Conservation (phyloP, 2,797 vertebrate genomes). For the Ctenopoma kingsleyae region DNA sequence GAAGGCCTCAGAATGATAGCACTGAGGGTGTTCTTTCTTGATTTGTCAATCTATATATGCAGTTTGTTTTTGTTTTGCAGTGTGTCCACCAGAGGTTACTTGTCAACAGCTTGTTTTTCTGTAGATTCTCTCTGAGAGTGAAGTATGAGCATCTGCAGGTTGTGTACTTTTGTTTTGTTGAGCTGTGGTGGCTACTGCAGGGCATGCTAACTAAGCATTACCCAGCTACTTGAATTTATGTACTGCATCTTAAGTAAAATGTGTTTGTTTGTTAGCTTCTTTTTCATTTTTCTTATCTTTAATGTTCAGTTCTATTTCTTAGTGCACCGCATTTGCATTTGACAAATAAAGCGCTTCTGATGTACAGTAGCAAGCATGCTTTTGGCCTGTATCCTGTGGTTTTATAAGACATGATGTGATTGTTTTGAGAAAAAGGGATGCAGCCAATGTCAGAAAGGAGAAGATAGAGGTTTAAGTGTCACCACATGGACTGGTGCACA, state of each 20-base stretch:
- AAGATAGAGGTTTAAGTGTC: background rate
- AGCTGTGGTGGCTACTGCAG: background rate
- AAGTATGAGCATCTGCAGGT: background rate
- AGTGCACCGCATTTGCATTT: too few species aligned
- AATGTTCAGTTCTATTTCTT: too few species aligned
- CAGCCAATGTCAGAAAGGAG: background rate
- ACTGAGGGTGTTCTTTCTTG: background rate
- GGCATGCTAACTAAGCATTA: background rate
- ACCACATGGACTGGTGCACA: background rate
- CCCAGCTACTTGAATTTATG: too few species aligned
- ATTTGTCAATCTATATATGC: slow-evolving; percentile 15
- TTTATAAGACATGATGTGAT: background rate
- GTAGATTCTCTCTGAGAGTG: background rate
- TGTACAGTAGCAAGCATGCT: too few species aligned
- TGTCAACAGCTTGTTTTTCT: background rate
- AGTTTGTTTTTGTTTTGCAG: background rate
- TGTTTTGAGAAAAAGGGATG: background rate
- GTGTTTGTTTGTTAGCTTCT: too few species aligned
- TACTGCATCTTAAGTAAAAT: too few species aligned
- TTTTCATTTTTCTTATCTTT: too few species aligned
- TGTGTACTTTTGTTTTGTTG: background rate
- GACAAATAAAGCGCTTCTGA: too few species aligned
- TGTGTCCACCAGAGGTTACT: background rate
- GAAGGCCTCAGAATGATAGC: background rate
- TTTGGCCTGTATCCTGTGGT: too few species aligned